Evolutionary conservation across 2,113 vertebrate species (phyloP), one percentile per base, ranked within the genome.

Genomic region (Chlorodrepanis virens): DNA sequence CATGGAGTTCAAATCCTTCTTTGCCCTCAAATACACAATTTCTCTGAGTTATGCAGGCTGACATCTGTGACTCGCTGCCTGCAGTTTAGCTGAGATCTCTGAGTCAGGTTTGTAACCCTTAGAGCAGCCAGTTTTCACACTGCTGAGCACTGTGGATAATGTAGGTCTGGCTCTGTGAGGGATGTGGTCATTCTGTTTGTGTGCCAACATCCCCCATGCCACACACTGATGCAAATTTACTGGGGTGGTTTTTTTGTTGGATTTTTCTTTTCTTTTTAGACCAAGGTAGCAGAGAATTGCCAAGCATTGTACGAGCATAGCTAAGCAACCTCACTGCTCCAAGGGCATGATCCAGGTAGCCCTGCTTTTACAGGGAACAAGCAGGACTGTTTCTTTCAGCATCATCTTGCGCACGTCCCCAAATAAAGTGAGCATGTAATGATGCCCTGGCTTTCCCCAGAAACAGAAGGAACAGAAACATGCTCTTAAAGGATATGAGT

Each of bases 71-170:
- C 68, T 92, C 0, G 2, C 76, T 88, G 90, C 75, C 79, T 80
- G 45, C 81, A 42, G 49, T 72, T 84, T 14, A 57, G 74, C 81
- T 33, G 47, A 47, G 47, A 33, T 77, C 39, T 84, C 45, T 2
- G 39, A 53, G 52, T 33, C 64, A 40, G 35, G 42, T 83, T 77
- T 63, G 63, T 59, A 20, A 15, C 60, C 64, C 61, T 75, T 13
- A 3, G 44, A 87, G 74, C 81, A 64, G 65, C 0, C 1, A 33
- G 42, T 49, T 83, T 86, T 74, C 68, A 60, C 20, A 31, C 28
- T 0, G 0, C 53, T 33, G 61, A 65, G 37, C 6, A 14, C 33
- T 35, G 69, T 0, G 0, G 77, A 5, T 72, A 72, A 20, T 7
- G 3, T 50, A 12, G 40, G 9, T 52, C 76, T 92, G 88, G 52